Evolutionary conservation across 1,140 invertebrate species (phyloP), one percentile per base, ranked within the genome.

Genomic region (Anoplophora glabripennis): DNA sequence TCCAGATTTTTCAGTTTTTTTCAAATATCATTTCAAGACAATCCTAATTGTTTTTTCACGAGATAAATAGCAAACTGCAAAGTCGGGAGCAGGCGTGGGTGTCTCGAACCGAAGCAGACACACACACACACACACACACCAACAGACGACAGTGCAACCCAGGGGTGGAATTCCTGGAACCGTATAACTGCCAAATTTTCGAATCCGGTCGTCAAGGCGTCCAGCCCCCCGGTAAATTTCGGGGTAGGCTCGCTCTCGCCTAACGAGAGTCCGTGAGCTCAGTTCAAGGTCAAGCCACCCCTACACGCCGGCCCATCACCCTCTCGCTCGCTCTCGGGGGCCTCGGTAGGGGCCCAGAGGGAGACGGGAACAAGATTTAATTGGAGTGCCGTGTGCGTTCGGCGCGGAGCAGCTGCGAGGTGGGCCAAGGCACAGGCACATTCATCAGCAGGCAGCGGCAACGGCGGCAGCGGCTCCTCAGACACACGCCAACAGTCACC

Each of bases 401-500:
- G 14, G 11, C 14, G 14, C 36, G 62, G 57, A 65, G 67, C 67
- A 69, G 67, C 67, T 69, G 67, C 67, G 57, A 66, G 66, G 64
- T 69, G 67, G 67, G 64, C 67, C 59, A 65, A 59, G 33, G 57
- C 61, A 63, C 66, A 59, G 33, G 57, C 61, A 63, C 66, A 69
- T 69, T 69, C 65, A 67, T 69, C 65, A 67, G 65, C 61, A 45
- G 42, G 51, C 61, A 60, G 57, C 21, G 21, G 21, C 21, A 53
- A 44, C 42, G 42, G 59, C 49, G 18, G 42, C 49, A 35, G 49
- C 49, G 49, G 35, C 36, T 52, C 49, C 21, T 38, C 21, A 61
- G 68, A 69, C 68, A 69, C 68, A 67, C 65, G 68, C 68, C 66
- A 64, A 58, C 57, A 70, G 64, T 64, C 68, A 68, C 66, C 66